These are phyloP conservation scores for Willowsia nigromaculata DNA, from an alignment of 2,888 invertebrate genomes.

Conservation along the genomic window DNA sequence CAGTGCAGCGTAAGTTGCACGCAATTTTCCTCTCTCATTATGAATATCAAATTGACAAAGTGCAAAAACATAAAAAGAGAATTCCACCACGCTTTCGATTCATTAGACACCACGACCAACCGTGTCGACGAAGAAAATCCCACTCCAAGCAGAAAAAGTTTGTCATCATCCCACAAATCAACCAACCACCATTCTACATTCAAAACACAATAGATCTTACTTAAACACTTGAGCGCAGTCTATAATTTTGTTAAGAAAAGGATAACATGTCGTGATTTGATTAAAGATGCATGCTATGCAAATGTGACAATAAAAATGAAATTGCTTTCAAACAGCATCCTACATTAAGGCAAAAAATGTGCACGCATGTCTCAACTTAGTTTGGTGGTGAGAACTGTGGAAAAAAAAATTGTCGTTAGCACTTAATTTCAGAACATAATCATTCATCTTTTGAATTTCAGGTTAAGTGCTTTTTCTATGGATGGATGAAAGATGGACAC, in stretches of 20 bases:
- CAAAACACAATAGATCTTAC: background rate
- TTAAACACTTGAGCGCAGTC: background rate
- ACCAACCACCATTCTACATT: background rate
- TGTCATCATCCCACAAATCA: too few relatives aligned
- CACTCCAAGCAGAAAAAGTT: background rate
- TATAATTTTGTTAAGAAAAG: background rate
- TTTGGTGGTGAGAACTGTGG: background rate
- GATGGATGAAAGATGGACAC: background rate
- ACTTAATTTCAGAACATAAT: background rate
- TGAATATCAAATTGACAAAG: background rate
- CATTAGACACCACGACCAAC: constrained; percentile 59
- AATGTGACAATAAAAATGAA: background rate
- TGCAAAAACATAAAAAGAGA: constrained; percentile 4
- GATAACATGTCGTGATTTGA: background rate
- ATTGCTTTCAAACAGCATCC: background rate
- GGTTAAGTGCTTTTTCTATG: background rate
- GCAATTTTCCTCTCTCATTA: background rate
- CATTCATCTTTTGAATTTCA: background rate
- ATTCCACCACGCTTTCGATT: constrained; percentile 65
- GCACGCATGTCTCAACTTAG: background rate
- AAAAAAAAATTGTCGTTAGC: background rate
- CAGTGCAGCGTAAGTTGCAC: background rate
- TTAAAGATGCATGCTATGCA: background rate
- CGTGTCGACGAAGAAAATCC: background rate
- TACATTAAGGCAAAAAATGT: background rate